Evolutionary conservation across 2,113 vertebrate species (phyloP).

Genomic region (Sebastes fasciatus): DNA sequence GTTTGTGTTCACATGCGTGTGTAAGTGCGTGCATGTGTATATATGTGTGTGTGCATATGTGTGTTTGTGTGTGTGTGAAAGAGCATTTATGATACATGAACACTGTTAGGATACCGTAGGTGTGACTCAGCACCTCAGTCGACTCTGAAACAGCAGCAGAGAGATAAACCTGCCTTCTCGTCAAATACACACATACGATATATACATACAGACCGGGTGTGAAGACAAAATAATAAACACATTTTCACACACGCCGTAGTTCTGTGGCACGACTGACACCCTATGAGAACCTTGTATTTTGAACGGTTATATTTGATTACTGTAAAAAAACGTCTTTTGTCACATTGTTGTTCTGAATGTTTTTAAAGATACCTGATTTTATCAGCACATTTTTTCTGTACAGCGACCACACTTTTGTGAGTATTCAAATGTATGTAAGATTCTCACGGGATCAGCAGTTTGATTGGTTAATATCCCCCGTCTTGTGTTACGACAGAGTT

Average conservation of each 20-base stretch:
- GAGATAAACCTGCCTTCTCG: conserved; percentile 42
- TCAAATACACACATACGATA: conserved; percentile 69
- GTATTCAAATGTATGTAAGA: not conserved
- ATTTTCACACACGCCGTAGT: conserved; percentile 51
- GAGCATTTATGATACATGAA: conserved; percentile 57
- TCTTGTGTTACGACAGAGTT: conserved; percentile 44
- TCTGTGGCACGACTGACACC: conserved; percentile 58
- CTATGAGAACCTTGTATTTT: conserved; percentile 65
- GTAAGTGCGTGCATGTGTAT: conserved; percentile 49
- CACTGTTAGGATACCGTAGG: conserved; percentile 44
- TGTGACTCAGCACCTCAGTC: conserved; percentile 45
- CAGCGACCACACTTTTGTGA: conserved; percentile 34
- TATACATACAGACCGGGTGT: conserved; percentile 75
- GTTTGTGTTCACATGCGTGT: conserved; percentile 63
- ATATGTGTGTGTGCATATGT: conserved; percentile 33
- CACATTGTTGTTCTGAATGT: conserved; percentile 44
- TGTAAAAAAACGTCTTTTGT: conserved; percentile 58
- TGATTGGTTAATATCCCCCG: conserved; percentile 59
- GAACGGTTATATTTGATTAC: conserved; percentile 59
- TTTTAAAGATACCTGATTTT: conserved; percentile 63
- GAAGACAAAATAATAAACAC: conserved; percentile 64
- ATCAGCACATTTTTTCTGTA: conserved; percentile 61
- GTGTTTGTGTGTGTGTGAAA: conserved; percentile 40
- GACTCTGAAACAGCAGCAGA: conserved; percentile 27
- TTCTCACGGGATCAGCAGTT: conserved; percentile 39